Evolutionary conservation across 2,888 invertebrate species (phyloP), one percentile per base, ranked within the genome.

Genomic region (Ecdyonurus torrentis): DNA sequence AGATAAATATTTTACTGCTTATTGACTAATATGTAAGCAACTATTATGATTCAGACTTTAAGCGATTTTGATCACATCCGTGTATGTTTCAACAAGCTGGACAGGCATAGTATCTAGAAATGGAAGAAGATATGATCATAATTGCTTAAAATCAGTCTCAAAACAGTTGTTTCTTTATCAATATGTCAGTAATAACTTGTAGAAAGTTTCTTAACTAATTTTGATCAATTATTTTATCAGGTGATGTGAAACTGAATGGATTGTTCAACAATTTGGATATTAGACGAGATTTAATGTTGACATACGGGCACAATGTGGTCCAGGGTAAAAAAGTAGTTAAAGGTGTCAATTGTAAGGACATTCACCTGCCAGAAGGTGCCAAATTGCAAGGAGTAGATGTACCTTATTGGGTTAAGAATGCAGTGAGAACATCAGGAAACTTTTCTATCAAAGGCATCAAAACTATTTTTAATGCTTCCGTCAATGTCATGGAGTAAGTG

Each of bases 201-300:
- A n/a, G n/a, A n/a, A n/a, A n/a, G n/a, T n/a, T n/a, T n/a, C n/a
- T n/a, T n/a, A n/a, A n/a, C n/a, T n/a, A n/a, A n/a, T n/a, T n/a
- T n/a, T n/a, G n/a, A n/a, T n/a, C n/a, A n/a, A n/a, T n/a, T n/a
- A n/a, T n/a, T n/a, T n/a, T n/a, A n/a, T n/a, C 52, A 75, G 78
- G 74, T 25, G 67, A 74, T 67, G 66, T 76, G 1, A 65, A 69
- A 10, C 24, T 69, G 25, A 66, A 71, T 52, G 73, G 75, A 0
- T 70, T 68, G 2, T 73, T 83, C 20, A 83, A 83, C 68, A 71
- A 74, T 65, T 69, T 80, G 58, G 75, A 80, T 71, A 71, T 83
- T 24, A 69, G 72, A 18, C 73, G 72, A 7, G 83, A 83, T 67
- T 72, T 83, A 20, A 73, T 81, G 66, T 74, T 76, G 58, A 77